Evolutionary conservation across 2,113 vertebrate genomes (phyloP).

Genomic region (Calidris pygmaea): DNA sequence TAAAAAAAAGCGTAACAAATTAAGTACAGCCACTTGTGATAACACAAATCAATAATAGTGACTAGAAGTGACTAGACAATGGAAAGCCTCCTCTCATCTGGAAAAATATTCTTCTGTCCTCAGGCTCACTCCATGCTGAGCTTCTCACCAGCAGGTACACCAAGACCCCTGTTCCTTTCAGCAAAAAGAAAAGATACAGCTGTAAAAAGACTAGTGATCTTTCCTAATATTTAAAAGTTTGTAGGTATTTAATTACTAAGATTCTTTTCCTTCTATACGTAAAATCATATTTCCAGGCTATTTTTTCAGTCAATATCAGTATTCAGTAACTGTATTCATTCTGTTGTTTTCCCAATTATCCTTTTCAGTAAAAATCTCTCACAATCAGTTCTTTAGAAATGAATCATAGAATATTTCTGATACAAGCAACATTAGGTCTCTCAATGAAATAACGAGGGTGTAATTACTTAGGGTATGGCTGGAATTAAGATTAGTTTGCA

Average conservation of each 20-base stretch:
- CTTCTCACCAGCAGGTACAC: not conserved
- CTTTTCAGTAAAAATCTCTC: not conserved
- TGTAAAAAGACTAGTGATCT: not conserved
- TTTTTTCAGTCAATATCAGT: not conserved
- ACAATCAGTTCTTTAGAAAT: not conserved
- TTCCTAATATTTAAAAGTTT: not conserved
- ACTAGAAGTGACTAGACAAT: not conserved
- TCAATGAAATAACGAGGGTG: not conserved
- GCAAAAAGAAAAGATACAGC: not conserved
- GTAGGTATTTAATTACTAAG: not conserved
- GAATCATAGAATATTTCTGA: not conserved
- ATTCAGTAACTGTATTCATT: not conserved
- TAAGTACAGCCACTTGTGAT: not conserved
- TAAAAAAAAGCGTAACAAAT: not conserved
- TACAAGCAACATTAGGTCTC: not conserved
- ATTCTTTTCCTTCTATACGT: not conserved
- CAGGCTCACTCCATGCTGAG: not conserved
- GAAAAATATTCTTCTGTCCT: not conserved
- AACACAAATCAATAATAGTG: not conserved
- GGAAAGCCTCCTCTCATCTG: not conserved
- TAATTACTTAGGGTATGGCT: not conserved
- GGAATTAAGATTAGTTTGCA: not conserved
- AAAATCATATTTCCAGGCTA: not conserved
- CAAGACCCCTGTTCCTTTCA: not conserved
- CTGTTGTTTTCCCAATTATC: not conserved